Conservation (phyloP, 30 jellyfish, hydroid and myxozoan species). For the Pseudorhiza aurosa region DNA sequence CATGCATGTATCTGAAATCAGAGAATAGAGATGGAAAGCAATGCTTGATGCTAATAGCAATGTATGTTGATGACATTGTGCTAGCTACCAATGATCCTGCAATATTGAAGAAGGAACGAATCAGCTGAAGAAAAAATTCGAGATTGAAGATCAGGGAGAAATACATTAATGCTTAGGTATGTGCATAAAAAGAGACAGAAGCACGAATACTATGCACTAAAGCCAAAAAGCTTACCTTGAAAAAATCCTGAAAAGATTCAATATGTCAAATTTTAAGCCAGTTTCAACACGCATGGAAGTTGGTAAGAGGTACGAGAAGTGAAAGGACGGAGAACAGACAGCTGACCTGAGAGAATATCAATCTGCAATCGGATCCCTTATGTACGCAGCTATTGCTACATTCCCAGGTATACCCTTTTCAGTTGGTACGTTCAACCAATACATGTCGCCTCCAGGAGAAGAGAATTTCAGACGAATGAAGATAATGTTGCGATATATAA, state of each 20-base stretch:
- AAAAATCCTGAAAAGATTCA: constrained; percentile 36
- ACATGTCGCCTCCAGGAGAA: constrained; percentile 45
- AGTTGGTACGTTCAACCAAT: too few species aligned
- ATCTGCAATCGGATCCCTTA: constrained; percentile 71
- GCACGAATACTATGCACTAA: constrained; percentile 1
- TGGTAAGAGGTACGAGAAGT: constrained; percentile 46
- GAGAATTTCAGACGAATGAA: constrained; percentile 27
- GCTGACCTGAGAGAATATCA: constrained; percentile 47
- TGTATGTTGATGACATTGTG: too few species aligned
- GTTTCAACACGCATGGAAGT: constrained; percentile 71
- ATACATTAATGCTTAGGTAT: constrained; percentile 45
- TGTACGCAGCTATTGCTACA: constrained; percentile 60
- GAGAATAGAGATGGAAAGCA: too few species aligned
- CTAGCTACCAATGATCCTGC: too few species aligned
- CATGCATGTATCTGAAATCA: too few species aligned
- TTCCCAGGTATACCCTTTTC: constrained; percentile 39
- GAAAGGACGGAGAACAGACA: constrained; percentile 39
- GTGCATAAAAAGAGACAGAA: constrained; percentile 39
- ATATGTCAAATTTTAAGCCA: constrained; percentile 47
- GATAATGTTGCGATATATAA: background rate
- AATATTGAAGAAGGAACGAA: too few species aligned
- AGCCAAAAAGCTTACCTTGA: constrained; percentile 41
- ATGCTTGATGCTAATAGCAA: too few species aligned
- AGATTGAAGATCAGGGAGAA: constrained; percentile 56
- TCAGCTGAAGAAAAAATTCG: constrained; percentile 8